Evolutionary conservation across 2,113 vertebrate genomes (phyloP).

Genomic region (Pardalotus punctatus): DNA sequence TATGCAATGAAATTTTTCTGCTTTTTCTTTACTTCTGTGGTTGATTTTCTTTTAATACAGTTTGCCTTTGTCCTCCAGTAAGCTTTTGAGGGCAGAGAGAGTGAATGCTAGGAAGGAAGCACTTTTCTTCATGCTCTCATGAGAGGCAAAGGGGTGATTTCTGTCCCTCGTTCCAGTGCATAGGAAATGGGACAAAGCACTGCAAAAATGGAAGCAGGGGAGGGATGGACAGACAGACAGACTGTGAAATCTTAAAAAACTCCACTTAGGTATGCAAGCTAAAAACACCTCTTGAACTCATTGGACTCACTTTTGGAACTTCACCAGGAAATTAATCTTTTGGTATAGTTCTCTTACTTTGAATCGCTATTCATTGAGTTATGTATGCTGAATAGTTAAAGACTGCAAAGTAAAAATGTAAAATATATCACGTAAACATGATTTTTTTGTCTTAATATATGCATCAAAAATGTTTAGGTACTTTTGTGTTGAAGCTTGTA

Average conservation of each 20-base stretch:
- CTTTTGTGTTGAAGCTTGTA: neutral
- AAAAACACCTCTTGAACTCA: neutral
- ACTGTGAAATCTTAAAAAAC: neutral
- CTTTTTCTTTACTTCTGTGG: neutral
- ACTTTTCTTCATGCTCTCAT: neutral
- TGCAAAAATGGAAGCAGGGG: neutral
- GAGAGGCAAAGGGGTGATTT: neutral
- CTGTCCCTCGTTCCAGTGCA: neutral
- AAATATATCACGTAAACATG: neutral
- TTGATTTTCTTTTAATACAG: neutral
- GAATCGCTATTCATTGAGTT: neutral
- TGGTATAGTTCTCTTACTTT: neutral
- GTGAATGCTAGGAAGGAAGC: neutral
- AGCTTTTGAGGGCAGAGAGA: neutral
- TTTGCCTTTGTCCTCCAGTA: neutral
- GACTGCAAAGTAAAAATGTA: neutral
- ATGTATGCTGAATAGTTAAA: neutral
- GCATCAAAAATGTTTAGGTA: neutral
- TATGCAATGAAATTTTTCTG: neutral
- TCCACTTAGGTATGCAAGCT: neutral
- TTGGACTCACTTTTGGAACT: neutral
- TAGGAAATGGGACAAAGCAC: neutral
- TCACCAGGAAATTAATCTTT: neutral
- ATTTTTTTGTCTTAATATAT: neutral
- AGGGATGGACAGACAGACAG: neutral